Evolutionary conservation across 1,140 invertebrate species (phyloP), one percentile per base, ranked within the genome.

Genomic region (Druon quercuslanigerum): DNA sequence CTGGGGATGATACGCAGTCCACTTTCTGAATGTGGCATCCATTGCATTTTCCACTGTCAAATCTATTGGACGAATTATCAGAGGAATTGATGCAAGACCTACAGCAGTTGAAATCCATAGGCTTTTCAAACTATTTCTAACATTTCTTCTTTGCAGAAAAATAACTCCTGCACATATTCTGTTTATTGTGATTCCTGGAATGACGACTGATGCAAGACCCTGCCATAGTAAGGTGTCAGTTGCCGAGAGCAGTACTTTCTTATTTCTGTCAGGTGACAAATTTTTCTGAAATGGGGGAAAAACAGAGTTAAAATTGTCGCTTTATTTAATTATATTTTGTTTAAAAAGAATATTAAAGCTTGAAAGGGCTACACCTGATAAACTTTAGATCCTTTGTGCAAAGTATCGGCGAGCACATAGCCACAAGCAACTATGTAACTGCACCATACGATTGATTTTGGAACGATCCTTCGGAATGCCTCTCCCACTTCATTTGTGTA

Each of bases 401-500:
- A 87, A 50, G 97, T 97, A 87, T 99, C 98, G 7, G 96, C 96
- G 50, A 97, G 86, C 0, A 98, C 97, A 89, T 99, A 99, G 8
- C 93, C 93, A 86, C 94, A 94, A 50, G 98, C 95, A 19, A 98
- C 91, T 8, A 93, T 94, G 89, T 99, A 99, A 84, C 95, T 96
- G 6, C 94, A 90, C 82, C 94, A 92, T 14, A 99, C 97, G 75
- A 95, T 87, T 80, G 93, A 94, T 19, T 93, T 92, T 72, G 95
- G 94, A 17, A 98, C 93, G 51, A 97, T 87, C 1, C 95, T 93
- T 56, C 98, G 92, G 90, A 99, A 98, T 7, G 97, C 94, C 92
- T 99, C 98, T 4, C 98, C 98, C 2, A 99, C 95, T 92, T 99
- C 98, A 92, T 99, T 99, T 20, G 97, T 94, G 92, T 99, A 99